Conservation (phyloP, 1,140 invertebrate species). For the Andricus grossulariae region DNA sequence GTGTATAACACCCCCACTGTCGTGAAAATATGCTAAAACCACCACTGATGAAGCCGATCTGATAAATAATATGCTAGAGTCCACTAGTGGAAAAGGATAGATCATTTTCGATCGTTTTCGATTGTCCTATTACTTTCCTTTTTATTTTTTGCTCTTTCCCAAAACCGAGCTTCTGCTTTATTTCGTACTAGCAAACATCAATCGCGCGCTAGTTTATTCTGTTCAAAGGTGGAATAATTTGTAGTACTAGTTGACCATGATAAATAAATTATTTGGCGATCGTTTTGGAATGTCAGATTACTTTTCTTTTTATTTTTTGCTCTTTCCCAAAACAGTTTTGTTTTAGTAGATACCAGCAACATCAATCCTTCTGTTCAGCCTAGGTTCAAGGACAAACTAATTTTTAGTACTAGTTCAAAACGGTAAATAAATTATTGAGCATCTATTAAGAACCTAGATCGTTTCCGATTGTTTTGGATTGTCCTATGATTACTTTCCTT, state of each 20-base stretch:
- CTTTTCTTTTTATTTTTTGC: neutral
- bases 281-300: neutral
- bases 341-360: too few relatives aligned
- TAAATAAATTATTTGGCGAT: neutral
- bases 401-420: too few relatives aligned
- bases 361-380: too few relatives aligned
- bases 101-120: slow-evolving; percentile 5
- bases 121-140: neutral
- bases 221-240: too few relatives aligned
- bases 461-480: neutral
- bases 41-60: slow-evolving; percentile 47
- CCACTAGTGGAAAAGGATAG: neutral
- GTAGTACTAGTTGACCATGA: too few relatives aligned
- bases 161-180: neutral
- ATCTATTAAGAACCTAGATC: neutral
- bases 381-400: too few relatives aligned
- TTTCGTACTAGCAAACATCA: too few relatives aligned
- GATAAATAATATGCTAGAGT: neutral
- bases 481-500: too few relatives aligned
- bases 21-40: slow-evolving; percentile 55
- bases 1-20: slow-evolving; percentile 57
- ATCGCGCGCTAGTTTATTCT: too few relatives aligned
- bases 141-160: neutral
- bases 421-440: neutral
- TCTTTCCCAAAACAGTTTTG: neutral